Evolutionary conservation across 2,888 invertebrate genomes (phyloP).

Genomic region (Aporophyla lueneburgensis): DNA sequence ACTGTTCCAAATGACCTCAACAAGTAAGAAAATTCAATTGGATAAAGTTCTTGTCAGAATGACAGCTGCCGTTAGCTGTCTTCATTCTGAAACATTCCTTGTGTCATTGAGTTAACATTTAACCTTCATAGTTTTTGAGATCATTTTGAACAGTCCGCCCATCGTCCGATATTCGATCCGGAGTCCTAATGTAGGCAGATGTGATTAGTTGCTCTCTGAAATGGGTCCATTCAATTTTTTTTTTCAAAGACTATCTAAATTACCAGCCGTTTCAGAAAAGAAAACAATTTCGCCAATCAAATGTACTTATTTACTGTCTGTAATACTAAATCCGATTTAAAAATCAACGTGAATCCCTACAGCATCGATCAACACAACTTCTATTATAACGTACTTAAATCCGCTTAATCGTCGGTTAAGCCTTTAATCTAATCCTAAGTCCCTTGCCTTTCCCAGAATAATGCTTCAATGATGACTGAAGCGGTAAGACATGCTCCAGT

Average conservation of each 20-base stretch:
- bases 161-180: too few relatives aligned
- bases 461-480: conserved; percentile 82
- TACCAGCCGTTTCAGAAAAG: neutral
- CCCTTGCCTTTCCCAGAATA: conserved; percentile 74
- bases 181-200: neutral
- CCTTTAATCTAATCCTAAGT: conserved; percentile 49
- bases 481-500: conserved; percentile 78
- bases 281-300: conserved; percentile 17
- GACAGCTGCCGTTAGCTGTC: too few relatives aligned
- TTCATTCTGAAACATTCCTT: too few relatives aligned
- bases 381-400: conserved; percentile 45
- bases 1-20: too few relatives aligned
- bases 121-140: too few relatives aligned
- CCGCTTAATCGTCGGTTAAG: conserved; percentile 63
- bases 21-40: too few relatives aligned
- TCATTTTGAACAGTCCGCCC: too few relatives aligned
- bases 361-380: conserved; percentile 61
- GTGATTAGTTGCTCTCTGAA: neutral
- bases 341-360: conserved; percentile 59
- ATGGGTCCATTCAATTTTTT: neutral
- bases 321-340: conserved; percentile 41
- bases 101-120: too few relatives aligned
- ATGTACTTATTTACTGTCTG: conserved; percentile 26
- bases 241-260: neutral
- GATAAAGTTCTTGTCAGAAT: too few relatives aligned